Conservation (phyloP, 2,888 invertebrate species). For the Ellobium chinense region DNA sequence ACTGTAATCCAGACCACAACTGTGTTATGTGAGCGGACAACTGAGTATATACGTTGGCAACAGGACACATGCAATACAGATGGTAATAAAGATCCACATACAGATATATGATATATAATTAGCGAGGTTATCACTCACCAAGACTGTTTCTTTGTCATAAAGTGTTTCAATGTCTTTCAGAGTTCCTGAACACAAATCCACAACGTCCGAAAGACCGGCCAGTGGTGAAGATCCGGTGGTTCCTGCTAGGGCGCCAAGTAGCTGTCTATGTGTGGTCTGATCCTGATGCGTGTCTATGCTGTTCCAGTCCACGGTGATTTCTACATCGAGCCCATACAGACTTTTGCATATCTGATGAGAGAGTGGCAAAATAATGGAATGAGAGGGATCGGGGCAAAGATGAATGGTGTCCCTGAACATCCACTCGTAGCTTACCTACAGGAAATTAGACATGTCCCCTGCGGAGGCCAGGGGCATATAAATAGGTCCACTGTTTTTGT, state of each 20-base stretch:
- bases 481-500: no score
- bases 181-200: constrained; percentile 6
- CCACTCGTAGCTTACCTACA: no score
- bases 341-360: constrained; percentile 22
- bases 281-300: constrained; percentile 31
- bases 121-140: background rate
- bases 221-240: background rate
- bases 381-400: no score
- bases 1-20: no score
- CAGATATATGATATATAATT: background rate
- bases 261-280: background rate
- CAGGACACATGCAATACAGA: no score
- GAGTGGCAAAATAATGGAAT: no score
- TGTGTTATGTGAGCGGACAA: no score
- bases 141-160: constrained; percentile 18
- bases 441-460: no score
- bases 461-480: no score
- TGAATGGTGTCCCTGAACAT: no score
- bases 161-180: constrained; percentile 37
- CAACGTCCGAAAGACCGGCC: constrained; percentile 30
- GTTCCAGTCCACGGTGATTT: constrained; percentile 45
- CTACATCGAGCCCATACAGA: constrained; percentile 30
- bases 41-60: no score
- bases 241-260: constrained; percentile 31
- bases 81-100: background rate